Conservation (phyloP, 2,888 invertebrate genomes). For the Ochropleura leucogaster region DNA sequence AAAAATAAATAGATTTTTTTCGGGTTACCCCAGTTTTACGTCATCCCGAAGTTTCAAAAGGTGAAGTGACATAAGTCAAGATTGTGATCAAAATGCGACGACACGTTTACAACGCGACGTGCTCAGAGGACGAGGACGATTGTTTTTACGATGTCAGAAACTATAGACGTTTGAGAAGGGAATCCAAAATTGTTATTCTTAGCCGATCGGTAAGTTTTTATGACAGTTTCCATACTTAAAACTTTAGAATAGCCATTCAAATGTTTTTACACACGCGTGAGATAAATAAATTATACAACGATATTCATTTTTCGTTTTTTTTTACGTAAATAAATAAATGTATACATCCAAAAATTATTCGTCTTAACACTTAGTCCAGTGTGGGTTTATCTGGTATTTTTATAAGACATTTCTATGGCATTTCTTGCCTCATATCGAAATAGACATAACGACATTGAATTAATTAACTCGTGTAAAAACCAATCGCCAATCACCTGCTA, state of each 20-base stretch:
- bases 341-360: neutral
- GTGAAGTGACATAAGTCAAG: slow-evolving; percentile 53
- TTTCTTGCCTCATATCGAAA: neutral
- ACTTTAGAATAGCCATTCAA: neutral
- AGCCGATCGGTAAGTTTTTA: slow-evolving; percentile 77
- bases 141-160: slow-evolving; percentile 69
- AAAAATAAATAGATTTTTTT: neutral
- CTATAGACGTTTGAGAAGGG: slow-evolving; percentile 78
- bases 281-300: neutral
- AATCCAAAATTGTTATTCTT: slow-evolving; percentile 81
- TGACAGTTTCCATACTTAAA: neutral
- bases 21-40: slow-evolving; percentile 2
- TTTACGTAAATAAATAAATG: neutral
- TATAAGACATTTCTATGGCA: neutral
- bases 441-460: neutral
- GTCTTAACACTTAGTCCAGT: no score
- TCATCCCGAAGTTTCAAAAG: neutral
- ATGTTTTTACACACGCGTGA: neutral
- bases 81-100: slow-evolving; percentile 76
- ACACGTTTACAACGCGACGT: slow-evolving; percentile 74
- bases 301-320: no score
- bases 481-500: neutral
- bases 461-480: neutral
- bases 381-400: neutral
- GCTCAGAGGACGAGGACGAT: slow-evolving; percentile 74